Conservation (phyloP, 1,140 invertebrate species). For the Drosophila lacteicornis region DNA sequence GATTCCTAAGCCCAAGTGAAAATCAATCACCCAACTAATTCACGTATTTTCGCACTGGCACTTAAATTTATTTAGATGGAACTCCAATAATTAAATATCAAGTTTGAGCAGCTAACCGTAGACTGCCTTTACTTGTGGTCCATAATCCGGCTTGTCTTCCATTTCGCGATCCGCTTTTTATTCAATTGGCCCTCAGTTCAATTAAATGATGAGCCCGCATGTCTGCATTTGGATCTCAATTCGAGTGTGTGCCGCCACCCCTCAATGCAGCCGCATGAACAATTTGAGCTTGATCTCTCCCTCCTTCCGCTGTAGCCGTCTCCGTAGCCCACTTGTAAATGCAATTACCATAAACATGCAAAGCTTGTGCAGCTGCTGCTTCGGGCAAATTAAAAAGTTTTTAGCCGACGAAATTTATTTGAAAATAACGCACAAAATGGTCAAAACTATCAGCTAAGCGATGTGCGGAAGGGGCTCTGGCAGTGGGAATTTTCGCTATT, state of each 20-base stretch:
- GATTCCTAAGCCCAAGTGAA: too few relatives aligned
- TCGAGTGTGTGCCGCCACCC: slow-evolving; percentile 7
- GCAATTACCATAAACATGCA: slow-evolving; percentile 77
- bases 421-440: slow-evolving; percentile 59
- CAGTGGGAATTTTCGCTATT: slow-evolving; percentile 1
- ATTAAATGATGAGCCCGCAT: slow-evolving; percentile 43
- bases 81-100: not conserved
- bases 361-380: slow-evolving; percentile 60
- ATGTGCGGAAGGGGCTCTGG: slow-evolving; percentile 6
- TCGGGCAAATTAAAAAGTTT: slow-evolving; percentile 69
- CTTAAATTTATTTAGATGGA: too few relatives aligned
- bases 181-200: slow-evolving; percentile 29
- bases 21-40: too few relatives aligned
- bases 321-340: slow-evolving; percentile 29
- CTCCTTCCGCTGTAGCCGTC: not conserved
- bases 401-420: slow-evolving; percentile 45
- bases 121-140: not conserved
- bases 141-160: not conserved
- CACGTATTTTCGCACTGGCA: too few relatives aligned
- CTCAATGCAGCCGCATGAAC: slow-evolving; percentile 15
- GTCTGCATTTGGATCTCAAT: slow-evolving; percentile 30
- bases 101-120: not conserved
- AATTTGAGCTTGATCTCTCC: slow-evolving; percentile 8
- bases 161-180: slow-evolving; percentile 7
- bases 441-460: slow-evolving; percentile 53